Evolutionary conservation across 2,797 vertebrate genomes (phyloP).

Genomic region (Sebastes vulpes): DNA sequence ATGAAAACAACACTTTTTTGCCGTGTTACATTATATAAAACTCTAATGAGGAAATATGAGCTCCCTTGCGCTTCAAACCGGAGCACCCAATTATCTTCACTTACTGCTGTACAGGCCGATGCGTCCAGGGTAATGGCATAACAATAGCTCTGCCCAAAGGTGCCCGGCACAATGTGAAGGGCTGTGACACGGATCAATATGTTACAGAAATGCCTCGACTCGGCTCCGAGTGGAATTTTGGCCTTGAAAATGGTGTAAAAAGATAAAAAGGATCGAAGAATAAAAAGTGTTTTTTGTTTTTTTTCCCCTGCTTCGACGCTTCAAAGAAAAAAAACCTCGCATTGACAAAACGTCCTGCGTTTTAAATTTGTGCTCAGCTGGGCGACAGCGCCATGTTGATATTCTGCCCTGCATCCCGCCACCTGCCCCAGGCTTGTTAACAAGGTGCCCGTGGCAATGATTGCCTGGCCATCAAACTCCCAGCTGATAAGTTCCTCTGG

Average conservation of each 20-base stretch:
- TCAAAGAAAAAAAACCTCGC: conserved; percentile 33
- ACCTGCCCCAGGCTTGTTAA: conserved; percentile 80
- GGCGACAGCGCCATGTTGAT: conserved; percentile 40
- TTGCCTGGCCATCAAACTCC: conserved; percentile 79
- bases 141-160: conserved; percentile 41
- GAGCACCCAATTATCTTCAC: conserved; percentile 65
- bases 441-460: conserved; percentile 80
- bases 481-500: conserved; percentile 77
- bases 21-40: conserved; percentile 43
- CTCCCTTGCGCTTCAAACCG: conserved; percentile 43
- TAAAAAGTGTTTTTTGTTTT: neutral
- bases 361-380: conserved; percentile 43
- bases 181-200: conserved; percentile 48
- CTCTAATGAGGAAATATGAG: conserved; percentile 72
- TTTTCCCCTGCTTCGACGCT: neutral
- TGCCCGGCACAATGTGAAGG: conserved; percentile 29
- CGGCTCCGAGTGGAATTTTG: neutral
- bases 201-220: conserved; percentile 15
- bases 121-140: conserved; percentile 38
- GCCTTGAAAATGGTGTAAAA: conserved; percentile 17
- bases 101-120: conserved; percentile 37
- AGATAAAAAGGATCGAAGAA: conserved; percentile 30
- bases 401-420: conserved; percentile 64
- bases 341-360: conserved; percentile 36
- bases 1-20: conserved; percentile 51